Base-by-base conservation (phyloP, 1,140 invertebrate species). In the Bombus sibiricus region DNA sequence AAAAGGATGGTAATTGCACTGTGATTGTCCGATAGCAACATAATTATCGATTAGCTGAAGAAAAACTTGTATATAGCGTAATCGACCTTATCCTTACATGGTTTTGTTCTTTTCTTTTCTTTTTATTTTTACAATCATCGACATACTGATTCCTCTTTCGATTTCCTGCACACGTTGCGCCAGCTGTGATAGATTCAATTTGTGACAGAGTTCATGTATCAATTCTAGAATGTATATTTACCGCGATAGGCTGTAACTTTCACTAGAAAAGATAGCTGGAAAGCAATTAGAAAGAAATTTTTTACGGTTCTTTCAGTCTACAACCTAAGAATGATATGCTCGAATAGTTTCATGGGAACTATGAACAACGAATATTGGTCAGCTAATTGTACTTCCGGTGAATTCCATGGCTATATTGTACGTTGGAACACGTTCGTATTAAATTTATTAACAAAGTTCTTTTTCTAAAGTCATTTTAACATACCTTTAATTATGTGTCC, bases 231-330 rank as follows among this genome's bases (percentile, higher is more conserved):
- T n/a, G 47, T 47, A 39, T 59, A 78, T 43, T 76, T 22, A n/a
- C 18, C 13, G 9, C 34, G 12, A 34, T 43, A 8, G 34, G 34
- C 13, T 41, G 10, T 5, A 12, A 81, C 84, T 85, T 85, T 85
- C 84, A 59, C 84, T 72, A 43, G 79, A 69, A 85, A 73, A 41
- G 59, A 81, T 74, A 74, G 83, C 10, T 34, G 47, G 41, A 13
- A 68, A 59, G 62, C 47, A 85, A 89, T 81, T 86, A 64, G 66
- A 68, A 41, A 69, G 64, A 86, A 86, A 89, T 81, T 86, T 81
- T 89, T 89, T 72, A 57, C 59, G 57, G 22, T 43, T 47, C 13
- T 39, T 39, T 43, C 66, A 62, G 81, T 64, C 84, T 43, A 43
- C 53, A 28, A 64, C 76, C 73, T 43, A 59, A 25, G 59, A 32